Conservation (phyloP, 1,140 invertebrate genomes). For the Drosophila pandora region DNA sequence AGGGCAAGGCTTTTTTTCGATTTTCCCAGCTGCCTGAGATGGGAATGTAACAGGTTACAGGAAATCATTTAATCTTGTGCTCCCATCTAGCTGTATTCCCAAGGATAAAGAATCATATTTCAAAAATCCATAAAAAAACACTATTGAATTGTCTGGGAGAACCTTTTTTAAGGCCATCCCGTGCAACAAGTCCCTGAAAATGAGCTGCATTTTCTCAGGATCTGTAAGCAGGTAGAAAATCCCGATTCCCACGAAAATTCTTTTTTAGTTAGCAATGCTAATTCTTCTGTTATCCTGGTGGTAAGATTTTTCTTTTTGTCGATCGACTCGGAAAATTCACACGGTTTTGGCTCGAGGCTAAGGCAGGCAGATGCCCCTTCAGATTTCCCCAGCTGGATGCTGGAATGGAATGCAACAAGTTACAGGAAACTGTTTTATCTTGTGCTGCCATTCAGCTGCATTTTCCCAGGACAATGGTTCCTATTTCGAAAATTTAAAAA, state of each 20-base stretch:
- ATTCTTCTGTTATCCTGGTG: constrained; percentile 16
- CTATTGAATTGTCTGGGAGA: neutral
- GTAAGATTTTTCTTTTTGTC: neutral
- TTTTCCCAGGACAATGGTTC: constrained; percentile 4
- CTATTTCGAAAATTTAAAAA: neutral
- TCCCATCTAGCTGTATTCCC: constrained; percentile 6
- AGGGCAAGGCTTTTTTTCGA: neutral
- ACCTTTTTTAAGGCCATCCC: neutral
- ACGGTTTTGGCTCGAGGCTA: constrained; percentile 1
- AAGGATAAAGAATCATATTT: neutral
- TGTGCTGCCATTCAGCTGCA: neutral
- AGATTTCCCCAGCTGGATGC: neutral
- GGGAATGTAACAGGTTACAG: neutral
- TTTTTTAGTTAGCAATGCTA: constrained; percentile 1
- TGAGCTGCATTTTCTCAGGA: constrained; percentile 24
- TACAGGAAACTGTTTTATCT: constrained; percentile 1
- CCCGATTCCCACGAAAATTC: neutral
- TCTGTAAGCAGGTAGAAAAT: constrained; percentile 19
- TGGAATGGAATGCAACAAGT: neutral
- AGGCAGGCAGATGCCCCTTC: neutral
- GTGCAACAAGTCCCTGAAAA: constrained; percentile 35
- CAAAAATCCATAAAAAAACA: neutral
- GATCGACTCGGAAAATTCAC: constrained; percentile 12
- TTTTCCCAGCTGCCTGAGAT: neutral
- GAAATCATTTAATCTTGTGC: constrained; percentile 5